Evolutionary conservation across 2,888 invertebrate genomes (phyloP).

Genomic region (Ecliptopera silaceata): DNA sequence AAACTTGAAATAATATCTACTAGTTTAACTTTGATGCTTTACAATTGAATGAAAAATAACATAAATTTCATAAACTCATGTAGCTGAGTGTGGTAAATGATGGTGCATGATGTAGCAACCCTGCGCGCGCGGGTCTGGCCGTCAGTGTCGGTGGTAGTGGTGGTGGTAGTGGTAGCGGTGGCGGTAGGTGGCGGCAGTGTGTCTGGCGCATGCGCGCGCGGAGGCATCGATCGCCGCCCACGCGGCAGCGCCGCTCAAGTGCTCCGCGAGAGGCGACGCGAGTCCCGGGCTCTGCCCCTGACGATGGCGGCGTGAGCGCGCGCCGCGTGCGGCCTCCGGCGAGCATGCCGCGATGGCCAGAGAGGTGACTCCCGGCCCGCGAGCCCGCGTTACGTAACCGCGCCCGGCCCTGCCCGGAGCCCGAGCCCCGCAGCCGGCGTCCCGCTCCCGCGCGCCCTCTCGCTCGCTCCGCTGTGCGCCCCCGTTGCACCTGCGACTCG

Average conservation of each 20-base stretch:
- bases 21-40: too few relatives aligned
- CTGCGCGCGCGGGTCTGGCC: constrained; percentile 29
- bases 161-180: constrained; percentile 10
- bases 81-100: background rate
- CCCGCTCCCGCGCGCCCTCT: constrained; percentile 61
- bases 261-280: constrained; percentile 74
- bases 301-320: constrained; percentile 82
- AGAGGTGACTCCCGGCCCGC: constrained; percentile 82
- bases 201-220: constrained; percentile 57
- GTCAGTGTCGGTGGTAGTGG: constrained; percentile 14
- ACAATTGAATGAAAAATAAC: background rate
- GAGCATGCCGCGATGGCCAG: constrained; percentile 89
- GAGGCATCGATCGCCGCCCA: constrained; percentile 69
- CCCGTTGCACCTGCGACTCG: constrained; percentile 57
- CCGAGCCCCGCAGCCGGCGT: constrained; percentile 56
- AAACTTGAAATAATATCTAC: too few relatives aligned
- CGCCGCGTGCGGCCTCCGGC: constrained; percentile 83
- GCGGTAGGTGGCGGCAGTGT: constrained; percentile 22
- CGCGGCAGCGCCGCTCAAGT: constrained; percentile 59
- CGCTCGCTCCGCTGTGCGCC: constrained; percentile 50
- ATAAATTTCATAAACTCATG: background rate
- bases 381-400: constrained; percentile 60
- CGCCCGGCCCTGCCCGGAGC: constrained; percentile 41
- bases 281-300: constrained; percentile 73
- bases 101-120: constrained; percentile 14